Percentiles rank a stretch among this genome's conserved stretches.
Conservation (phyloP, 2,113 vertebrate species). For the Ctenodactylus gundi region DNA sequence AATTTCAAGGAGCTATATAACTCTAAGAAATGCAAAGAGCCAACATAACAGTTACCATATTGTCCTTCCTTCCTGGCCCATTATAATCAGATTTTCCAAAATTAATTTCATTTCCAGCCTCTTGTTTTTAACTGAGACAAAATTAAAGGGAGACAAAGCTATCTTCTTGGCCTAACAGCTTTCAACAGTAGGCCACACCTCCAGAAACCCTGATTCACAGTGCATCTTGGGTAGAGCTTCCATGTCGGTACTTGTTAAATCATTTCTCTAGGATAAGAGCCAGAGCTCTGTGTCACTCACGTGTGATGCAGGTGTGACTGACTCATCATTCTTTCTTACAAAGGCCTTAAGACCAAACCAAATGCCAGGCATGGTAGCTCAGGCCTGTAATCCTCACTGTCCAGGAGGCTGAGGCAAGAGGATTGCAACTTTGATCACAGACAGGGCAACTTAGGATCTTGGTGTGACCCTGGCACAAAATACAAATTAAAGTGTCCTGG, state of each 20-base stretch:
- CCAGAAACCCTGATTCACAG: neutral
- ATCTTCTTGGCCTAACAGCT: neutral
- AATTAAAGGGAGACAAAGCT: neutral
- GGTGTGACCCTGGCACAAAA: no score
- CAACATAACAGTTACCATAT: neutral
- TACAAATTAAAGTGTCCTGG: no score
- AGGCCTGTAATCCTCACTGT: no score
- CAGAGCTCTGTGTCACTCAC: neutral
- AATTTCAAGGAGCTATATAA: neutral
- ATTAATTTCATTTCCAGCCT: neutral
- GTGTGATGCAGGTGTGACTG: neutral
- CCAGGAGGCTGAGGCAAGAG: no score
- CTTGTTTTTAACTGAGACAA: neutral
- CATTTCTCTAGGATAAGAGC: neutral
- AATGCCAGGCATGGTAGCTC: no score
- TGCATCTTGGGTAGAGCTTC: neutral
- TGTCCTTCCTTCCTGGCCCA: neutral
- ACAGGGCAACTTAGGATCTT: no score
- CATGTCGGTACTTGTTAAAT: neutral
- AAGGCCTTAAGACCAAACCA: neutral
- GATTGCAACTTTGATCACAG: no score
- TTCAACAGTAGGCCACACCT: neutral
- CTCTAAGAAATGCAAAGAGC: neutral
- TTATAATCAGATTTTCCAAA: neutral
- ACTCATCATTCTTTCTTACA: neutral